Evolutionary conservation across 2,797 vertebrate genomes (phyloP).

Genomic region (Pempheris klunzingeri): DNA sequence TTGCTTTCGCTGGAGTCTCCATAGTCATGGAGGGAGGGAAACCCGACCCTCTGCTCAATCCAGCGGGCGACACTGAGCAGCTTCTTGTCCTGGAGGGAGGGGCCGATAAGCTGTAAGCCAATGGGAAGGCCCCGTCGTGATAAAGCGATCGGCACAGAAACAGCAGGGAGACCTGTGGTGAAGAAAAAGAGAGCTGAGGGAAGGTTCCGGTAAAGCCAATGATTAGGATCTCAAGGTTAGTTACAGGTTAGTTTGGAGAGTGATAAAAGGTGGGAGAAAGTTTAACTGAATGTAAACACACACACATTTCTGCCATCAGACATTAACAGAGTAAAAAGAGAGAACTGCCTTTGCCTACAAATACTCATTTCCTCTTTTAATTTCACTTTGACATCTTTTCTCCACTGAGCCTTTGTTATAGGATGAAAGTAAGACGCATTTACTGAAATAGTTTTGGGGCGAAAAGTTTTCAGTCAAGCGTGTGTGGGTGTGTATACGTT

Average conservation of each 20-base stretch:
- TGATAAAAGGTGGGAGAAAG: constrained; percentile 9
- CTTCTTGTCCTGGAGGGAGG: constrained; percentile 88
- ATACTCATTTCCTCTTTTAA: background rate
- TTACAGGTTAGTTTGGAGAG: constrained; percentile 18
- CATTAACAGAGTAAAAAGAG: background rate
- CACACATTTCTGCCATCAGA: background rate
- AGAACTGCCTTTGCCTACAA: background rate
- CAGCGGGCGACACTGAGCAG: constrained; percentile 92
- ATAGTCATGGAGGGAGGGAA: constrained; percentile 87
- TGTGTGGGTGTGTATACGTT: background rate
- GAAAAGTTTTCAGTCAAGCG: background rate
- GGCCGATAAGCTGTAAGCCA: constrained; percentile 94
- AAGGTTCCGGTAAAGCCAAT: background rate
- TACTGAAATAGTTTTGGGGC: background rate
- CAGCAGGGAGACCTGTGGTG: constrained; percentile 91
- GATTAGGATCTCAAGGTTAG: constrained; percentile 19
- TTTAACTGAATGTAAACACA: constrained; percentile 28
- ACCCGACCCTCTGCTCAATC: constrained; percentile 93
- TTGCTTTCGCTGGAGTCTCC: constrained; percentile 22
- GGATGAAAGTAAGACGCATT: background rate
- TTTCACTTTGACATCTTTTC: background rate
- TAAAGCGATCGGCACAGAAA: constrained; percentile 90
- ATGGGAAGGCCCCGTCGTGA: constrained; percentile 92
- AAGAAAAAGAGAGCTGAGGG: constrained; percentile 11
- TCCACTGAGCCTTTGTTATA: background rate